Base-by-base conservation (phyloP, 2,113 vertebrate genomes). In the Syrmaticus mikado region DNA sequence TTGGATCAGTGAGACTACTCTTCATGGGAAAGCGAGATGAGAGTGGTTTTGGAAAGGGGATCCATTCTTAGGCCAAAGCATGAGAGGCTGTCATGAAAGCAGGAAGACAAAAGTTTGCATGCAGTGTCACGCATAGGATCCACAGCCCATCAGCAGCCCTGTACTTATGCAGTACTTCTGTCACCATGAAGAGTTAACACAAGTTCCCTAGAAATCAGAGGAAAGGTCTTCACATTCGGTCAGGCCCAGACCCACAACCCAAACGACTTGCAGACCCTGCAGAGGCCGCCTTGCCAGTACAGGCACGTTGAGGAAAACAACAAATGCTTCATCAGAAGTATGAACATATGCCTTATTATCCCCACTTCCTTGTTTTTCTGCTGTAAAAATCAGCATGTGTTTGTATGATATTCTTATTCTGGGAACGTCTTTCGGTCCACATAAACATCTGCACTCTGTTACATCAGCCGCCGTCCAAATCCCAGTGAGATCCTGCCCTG, bases 391-490 rank as follows among this genome's bases (percentile, higher is more conserved):
- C 65, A 68, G 62, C 4, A 1, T 71, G 52, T 89, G 85, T 91
- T 95, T 91, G 85, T 78, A 88, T 53, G 80, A 65, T 52, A 91
- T 74, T 94, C 73, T 78, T 93, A 84, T 78, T 91, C 90, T 92
- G 91, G 82, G 90, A 96, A 94, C n/a, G 48, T 86, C 58, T 95
- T 89, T 88, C 11, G 1, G 89, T 92, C 80, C 73, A 79, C 92
- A 82, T 48, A 92, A 96, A 96, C 94, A 97, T 96, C 93, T 97
- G 95, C 66, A 89, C 65, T 82, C 78, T 73, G 82, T 96, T 96
- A 89, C 1, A 0, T 90, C 82, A 94, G 89, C 32, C 65, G 75
- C 58, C 13, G 66, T 94, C 87, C 95, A 94, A 94, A 75, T 93
- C 92, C 52, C 75, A 92, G 77, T 2, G 5, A 87, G 86, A 96